A percentile compares a stretch with the other conserved stretches of the same genome.
Evolutionary conservation across 1,140 invertebrate genomes (phyloP).

Genomic region (Aphidius ervi): DNA sequence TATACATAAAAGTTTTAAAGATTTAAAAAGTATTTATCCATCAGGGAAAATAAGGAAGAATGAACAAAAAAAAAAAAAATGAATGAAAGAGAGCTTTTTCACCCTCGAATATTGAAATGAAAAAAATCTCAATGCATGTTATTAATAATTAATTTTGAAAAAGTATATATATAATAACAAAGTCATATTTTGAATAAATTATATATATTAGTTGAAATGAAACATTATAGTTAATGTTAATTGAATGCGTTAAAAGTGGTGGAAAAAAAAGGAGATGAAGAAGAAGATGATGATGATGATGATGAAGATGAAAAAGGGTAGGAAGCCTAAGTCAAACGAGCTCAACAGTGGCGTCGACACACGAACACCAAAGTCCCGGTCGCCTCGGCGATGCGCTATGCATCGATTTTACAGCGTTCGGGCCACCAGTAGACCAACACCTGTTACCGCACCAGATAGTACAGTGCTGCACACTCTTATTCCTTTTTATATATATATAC

Average conservation of each 20-base stretch:
- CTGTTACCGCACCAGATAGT: constrained; percentile 39
- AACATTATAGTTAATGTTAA: no score
- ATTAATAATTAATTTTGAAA: no score
- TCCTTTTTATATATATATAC: background rate
- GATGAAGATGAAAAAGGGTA: background rate
- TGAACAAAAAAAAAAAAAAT: no score
- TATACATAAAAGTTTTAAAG: no score
- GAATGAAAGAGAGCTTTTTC: no score
- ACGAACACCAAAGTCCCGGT: constrained; percentile 11
- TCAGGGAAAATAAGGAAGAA: no score
- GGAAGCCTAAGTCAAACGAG: constrained; percentile 1
- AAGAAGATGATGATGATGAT: background rate
- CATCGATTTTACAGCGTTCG: constrained; percentile 45
- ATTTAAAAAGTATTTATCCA: no score
- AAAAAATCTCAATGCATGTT: no score
- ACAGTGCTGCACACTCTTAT: constrained; percentile 17
- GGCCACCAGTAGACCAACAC: constrained; percentile 43
- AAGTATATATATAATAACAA: background rate
- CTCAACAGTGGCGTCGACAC: constrained; percentile 2
- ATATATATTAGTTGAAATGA: no score
- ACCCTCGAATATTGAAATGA: no score
- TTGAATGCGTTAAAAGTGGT: background rate
- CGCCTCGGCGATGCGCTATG: constrained; percentile 24
- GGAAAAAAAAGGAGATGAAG: background rate
- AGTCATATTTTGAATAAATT: no score